Percentiles rank a stretch among this genome's conserved stretches.
These are phyloP conservation scores for Bettongia penicillata DNA, from an alignment of 2,113 vertebrate genomes.

Conservation along the genomic window DNA sequence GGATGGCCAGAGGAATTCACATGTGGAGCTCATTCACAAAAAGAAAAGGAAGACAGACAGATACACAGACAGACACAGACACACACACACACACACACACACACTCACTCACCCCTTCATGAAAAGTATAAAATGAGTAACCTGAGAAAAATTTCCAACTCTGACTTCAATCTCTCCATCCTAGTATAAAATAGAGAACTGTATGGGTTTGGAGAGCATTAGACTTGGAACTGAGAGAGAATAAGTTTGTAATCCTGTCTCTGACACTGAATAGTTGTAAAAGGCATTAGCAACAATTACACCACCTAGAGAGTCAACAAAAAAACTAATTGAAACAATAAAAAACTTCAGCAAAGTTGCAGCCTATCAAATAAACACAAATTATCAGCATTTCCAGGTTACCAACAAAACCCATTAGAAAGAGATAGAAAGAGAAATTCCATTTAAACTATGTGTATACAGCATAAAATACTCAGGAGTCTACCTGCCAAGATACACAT, in stretches of 20 bases:
- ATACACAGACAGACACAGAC: neutral
- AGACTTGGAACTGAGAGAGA: neutral
- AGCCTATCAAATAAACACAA: neutral
- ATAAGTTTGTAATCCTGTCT: neutral
- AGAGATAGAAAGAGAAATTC: neutral
- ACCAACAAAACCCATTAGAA: neutral
- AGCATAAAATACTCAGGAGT: neutral
- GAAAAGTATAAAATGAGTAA: neutral
- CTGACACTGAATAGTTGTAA: neutral
- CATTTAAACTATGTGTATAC: neutral
- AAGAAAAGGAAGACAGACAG: neutral
- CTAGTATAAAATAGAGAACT: neutral
- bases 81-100: neutral
- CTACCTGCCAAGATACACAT: neutral
- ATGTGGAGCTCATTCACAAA: conserved; percentile 36
- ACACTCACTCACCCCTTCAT: no score
- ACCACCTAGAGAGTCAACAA: neutral
- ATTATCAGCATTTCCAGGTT: neutral
- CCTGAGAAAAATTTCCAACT: neutral
- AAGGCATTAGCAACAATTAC: neutral
- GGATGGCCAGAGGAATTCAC: neutral
- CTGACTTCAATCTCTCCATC: neutral
- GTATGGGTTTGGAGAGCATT: neutral
- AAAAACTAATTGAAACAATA: neutral
- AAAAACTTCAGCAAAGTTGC: neutral